Base-by-base conservation (phyloP, 2,113 vertebrate species). In the Triplophysa tibetana region DNA sequence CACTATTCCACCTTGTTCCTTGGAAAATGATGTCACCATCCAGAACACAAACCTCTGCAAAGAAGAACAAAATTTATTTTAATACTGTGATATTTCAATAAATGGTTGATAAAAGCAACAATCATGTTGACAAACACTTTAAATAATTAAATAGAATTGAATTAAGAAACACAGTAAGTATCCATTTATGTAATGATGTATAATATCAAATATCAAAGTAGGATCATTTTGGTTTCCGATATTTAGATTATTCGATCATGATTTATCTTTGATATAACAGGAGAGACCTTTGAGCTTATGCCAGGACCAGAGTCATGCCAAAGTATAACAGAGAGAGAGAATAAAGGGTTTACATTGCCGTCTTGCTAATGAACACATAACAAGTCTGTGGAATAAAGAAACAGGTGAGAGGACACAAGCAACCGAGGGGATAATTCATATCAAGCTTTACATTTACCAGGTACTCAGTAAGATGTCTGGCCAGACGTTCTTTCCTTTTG, bases 1-100 rank as follows among this genome's bases (percentile, higher is more conserved):
- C n/a, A 38, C 17, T 77, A 23, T 65, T 63, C 33, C 54, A 43
- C 33, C 43, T 54, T 14, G 38, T 73, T 63, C 73, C 62, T 45
- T 77, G 24, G 19, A 38, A 24, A 77, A 64, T 54, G 0, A 77
- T 65, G 62, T 38, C 19, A 65, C 64, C 24, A 16, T 61, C 33
- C 21, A n/a, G 14, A 5, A 74, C 61, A 43, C 33, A 45, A 61
- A 24, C 24, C 61, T 63, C 56, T 60, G 14, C 43, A 75, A 21
- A 24, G 43, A 64, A 29, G 8, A 43, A 75, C 23, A 75, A 65
- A 76, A 58, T 16, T 2, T 7, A 6, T 17, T 6, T 52, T 17
- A 11, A 13, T 38, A 38, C 6, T 38, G 33, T 17, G 13, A 52
- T 41, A 68, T 68, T 67, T 45, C 12, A 48, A 29, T 26, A 26